Base-by-base conservation (phyloP, 2,888 invertebrate genomes). In the Pseudeuparius sepicola region DNA sequence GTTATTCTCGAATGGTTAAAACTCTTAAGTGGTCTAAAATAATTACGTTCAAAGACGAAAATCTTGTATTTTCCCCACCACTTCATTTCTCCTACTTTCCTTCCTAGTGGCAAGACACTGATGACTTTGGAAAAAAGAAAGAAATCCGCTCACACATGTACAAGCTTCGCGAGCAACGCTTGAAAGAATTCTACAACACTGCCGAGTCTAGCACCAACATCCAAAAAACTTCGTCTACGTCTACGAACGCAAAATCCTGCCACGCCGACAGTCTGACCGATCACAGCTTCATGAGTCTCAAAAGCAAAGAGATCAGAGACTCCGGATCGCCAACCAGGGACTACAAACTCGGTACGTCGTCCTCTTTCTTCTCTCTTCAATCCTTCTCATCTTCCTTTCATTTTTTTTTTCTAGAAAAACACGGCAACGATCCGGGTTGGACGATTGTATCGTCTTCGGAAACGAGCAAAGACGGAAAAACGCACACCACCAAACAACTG, bases 141-240 rank as follows among this genome's bases (percentile, higher is more conserved):
- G 83, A 86, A 63, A 88, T 90, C 52, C 75, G 89, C 41, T 72
- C 83, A 27, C 78, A 87, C 64, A 82, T 86, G 78, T 86, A 82
- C 61, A 79, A 79, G 50, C 67, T 89, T 57, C 74, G 87, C 27
- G 88, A 89, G 60, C 76, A 79, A 54, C 73, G 84, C 41, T 67
- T 86, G 52, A 74, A 76, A 54, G 76, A 78, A 60, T 76, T 83
- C 47, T 85, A 85, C 66, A 73, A 48, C 39, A 48, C 48, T 16
- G 41, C 46, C 15, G 54, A 54, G 32, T 42, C 47, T 24, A 54
- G 48, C 27, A 48, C 49, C 7, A 51, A 53, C 26, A 48, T 51
- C n/a, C 45, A 47, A 7, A 43, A 32, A 25, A 49, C 46, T 7
- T 46, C 40, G 7, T 47, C 45, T 5, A 44, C 36, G 16, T 49